Percentiles rank a stretch among this genome's conserved stretches.
Conservation (phyloP, 2,113 vertebrate species). For the Lophotis ruficrista region DNA sequence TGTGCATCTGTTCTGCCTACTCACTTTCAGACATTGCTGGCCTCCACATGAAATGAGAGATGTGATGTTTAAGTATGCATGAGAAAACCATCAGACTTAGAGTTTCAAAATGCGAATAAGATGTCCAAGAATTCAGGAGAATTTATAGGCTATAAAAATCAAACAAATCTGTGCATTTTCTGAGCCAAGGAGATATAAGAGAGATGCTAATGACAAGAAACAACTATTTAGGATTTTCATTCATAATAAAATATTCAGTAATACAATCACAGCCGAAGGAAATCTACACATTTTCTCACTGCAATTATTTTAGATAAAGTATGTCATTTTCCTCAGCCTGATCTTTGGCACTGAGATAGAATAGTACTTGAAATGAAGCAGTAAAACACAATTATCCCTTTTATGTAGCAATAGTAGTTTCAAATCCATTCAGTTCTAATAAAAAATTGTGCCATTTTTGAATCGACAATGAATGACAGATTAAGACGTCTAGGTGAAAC, state of each 20-base stretch:
- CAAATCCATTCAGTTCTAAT: slow-evolving; percentile 13
- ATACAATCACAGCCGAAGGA: neutral
- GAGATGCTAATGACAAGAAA: neutral
- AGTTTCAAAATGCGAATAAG: neutral
- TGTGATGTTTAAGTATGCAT: neutral
- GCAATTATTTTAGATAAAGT: slow-evolving; percentile 29
- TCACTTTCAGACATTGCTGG: neutral
- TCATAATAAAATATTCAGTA: neutral
- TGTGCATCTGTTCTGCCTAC: neutral
- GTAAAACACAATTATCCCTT: slow-evolving; percentile 22
- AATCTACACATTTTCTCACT: neutral
- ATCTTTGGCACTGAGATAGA: slow-evolving; percentile 14
- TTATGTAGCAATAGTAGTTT: neutral
- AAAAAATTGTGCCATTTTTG: slow-evolving; percentile 14
- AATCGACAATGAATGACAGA: slow-evolving; percentile 17
- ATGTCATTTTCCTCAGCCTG: neutral
- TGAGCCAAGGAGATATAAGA: neutral
- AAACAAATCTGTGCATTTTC: neutral
- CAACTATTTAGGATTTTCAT: neutral
- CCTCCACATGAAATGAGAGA: neutral
- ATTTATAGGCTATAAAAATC: slow-evolving; percentile 28
- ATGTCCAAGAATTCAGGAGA: neutral
- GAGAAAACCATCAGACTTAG: neutral
- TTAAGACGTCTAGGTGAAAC: slow-evolving; percentile 5
- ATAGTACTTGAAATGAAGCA: neutral